Percentiles rank a stretch among this genome's conserved stretches.
These are phyloP conservation scores for Drosophila barbarae DNA, from an alignment of 2,888 invertebrate genomes.

Conservation along the genomic window DNA sequence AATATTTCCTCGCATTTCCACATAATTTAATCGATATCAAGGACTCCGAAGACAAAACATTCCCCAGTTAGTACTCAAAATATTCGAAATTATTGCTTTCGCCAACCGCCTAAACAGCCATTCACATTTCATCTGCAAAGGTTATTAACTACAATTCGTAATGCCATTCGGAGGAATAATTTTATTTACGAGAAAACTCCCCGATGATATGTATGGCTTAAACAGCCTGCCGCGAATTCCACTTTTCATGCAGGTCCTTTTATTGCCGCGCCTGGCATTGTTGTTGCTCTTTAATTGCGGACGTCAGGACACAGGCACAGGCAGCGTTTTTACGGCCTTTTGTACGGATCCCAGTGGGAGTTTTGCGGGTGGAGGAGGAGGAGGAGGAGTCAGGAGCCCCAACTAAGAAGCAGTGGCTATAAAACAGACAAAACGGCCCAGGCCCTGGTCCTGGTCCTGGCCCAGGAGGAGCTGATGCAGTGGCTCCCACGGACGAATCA, in stretches of 20 bases:
- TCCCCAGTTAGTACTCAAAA: not conserved
- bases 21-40: not conserved
- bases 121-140: slow-evolving; percentile 15
- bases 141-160: slow-evolving; percentile 24
- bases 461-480: slow-evolving; percentile 18
- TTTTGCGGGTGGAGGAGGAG: slow-evolving; percentile 2
- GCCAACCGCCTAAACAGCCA: not conserved
- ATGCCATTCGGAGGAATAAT: slow-evolving; percentile 19
- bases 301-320: slow-evolving; percentile 6
- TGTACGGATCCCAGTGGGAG: slow-evolving; percentile 15
- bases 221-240: slow-evolving; percentile 14
- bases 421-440: slow-evolving; percentile 29
- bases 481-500: slow-evolving; percentile 26
- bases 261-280: slow-evolving; percentile 34
- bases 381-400: slow-evolving; percentile 2
- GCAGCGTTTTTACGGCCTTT: slow-evolving; percentile 35
- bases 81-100: slow-evolving; percentile 10
- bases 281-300: slow-evolving; percentile 38
- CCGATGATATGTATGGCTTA: slow-evolving; percentile 9
- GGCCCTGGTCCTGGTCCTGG: not conserved
- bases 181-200: slow-evolving; percentile 23
- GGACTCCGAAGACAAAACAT: not conserved
- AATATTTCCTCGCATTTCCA: no score
- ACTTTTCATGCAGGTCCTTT: slow-evolving; percentile 35
- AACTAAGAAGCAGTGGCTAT: slow-evolving; percentile 13